A percentile compares a stretch with the other conserved stretches of the same genome.
Conservation (phyloP, 2,113 vertebrate species). For the Caranx melampygus region DNA sequence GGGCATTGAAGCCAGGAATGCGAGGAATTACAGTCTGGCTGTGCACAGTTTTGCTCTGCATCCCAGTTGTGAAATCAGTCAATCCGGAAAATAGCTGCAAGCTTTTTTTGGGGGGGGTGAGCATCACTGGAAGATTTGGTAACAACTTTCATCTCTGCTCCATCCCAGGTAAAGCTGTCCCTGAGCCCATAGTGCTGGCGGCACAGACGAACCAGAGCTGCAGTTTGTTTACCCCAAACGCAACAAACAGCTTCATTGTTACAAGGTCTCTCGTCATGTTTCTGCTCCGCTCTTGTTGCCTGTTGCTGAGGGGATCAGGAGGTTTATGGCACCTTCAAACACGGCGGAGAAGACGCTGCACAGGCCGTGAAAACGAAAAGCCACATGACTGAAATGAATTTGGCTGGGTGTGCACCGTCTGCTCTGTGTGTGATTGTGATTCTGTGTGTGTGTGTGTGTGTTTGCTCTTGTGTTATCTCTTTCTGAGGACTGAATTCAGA, state of each 20-base stretch:
- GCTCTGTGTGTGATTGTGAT: neutral
- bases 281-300: neutral
- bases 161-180: conserved; percentile 36
- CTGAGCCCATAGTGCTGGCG: conserved; percentile 4
- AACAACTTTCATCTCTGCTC: conserved; percentile 41
- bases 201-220: conserved; percentile 17
- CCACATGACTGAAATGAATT: neutral
- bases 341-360: neutral
- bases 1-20: conserved; percentile 43
- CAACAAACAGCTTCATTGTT: conserved; percentile 31
- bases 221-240: conserved; percentile 23
- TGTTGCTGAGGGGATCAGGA: conserved; percentile 32
- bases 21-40: conserved; percentile 49
- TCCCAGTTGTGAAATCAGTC: conserved; percentile 59
- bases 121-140: conserved; percentile 53
- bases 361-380: conserved; percentile 10
- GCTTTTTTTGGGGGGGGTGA: conserved; percentile 35
- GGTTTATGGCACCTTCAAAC: conserved; percentile 20
- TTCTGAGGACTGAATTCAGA: neutral
- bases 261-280: neutral
- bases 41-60: conserved; percentile 53
- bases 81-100: conserved; percentile 59
- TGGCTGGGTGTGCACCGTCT: neutral
- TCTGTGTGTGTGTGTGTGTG: neutral
- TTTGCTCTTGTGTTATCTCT: neutral